Conservation (phyloP, 2,113 vertebrate genomes). For the Mirounga angustirostris region DNA sequence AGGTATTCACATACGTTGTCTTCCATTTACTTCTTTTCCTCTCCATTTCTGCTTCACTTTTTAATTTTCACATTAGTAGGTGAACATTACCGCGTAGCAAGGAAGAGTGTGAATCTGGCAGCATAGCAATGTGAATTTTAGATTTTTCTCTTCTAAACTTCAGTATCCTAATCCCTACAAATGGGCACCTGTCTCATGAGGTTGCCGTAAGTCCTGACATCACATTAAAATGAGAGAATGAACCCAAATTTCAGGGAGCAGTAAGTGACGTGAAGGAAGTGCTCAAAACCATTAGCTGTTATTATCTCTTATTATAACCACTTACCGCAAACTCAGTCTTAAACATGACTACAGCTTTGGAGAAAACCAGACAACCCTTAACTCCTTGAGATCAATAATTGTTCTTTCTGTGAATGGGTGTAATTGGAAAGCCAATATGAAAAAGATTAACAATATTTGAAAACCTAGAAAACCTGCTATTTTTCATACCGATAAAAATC, state of each 20-base stretch:
- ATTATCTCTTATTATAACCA: not conserved
- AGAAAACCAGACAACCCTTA: constrained; percentile 21
- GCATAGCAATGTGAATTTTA: not conserved
- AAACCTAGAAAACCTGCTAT: constrained; percentile 56
- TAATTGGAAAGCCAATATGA: constrained; percentile 13
- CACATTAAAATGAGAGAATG: constrained; percentile 1
- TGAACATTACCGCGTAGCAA: not conserved
- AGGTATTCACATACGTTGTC: not conserved
- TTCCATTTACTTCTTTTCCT: not conserved
- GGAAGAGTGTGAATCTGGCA: not conserved
- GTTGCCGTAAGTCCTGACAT: not conserved
- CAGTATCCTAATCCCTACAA: constrained; percentile 20
- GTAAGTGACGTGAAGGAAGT: not conserved
- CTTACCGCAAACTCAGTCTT: not conserved
- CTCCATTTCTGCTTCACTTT: constrained; percentile 10
- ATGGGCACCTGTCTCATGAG: not conserved
- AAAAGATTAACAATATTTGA: constrained; percentile 26
- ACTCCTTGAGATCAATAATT: constrained; percentile 53
- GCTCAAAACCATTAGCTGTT: not conserved
- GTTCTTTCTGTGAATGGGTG: constrained; percentile 29
- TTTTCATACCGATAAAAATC: constrained; percentile 62
- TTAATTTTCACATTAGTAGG: not conserved
- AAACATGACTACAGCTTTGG: constrained; percentile 11
- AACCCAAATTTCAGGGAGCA: not conserved
- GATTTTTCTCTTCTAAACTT: not conserved